phyloP scores from a whole-genome alignment of 2,888 invertebrate species.

The Papilio gigon region DNA sequence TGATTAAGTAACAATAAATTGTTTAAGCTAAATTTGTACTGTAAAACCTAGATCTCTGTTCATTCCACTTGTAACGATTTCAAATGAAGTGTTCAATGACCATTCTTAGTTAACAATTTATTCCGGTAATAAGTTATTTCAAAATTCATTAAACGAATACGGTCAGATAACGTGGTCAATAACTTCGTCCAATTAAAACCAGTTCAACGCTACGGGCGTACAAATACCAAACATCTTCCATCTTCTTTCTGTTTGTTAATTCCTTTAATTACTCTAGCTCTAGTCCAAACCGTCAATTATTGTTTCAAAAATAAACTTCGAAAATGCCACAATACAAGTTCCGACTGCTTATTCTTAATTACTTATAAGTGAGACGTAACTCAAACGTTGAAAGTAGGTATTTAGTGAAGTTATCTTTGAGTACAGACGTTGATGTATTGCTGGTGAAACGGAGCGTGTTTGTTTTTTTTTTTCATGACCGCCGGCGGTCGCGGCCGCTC shows the following conservation, averaged over 20 bases:
- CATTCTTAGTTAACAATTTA: too few species aligned
- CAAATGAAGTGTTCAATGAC: too few species aligned
- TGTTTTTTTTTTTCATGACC: conserved; percentile 59
- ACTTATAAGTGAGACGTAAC: conserved; percentile 79
- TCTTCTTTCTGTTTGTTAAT: conserved; percentile 70
- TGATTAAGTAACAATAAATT: too few species aligned
- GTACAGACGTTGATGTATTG: conserved; percentile 74
- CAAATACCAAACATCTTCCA: conserved; percentile 62
- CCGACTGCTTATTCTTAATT: conserved; percentile 78
- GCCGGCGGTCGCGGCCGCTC: conserved; percentile 49
- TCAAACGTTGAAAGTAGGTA: conserved; percentile 73
- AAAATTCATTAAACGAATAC: conserved; percentile 6
- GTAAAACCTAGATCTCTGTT: too few species aligned
- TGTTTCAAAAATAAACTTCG: conserved; percentile 63
- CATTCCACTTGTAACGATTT: too few species aligned
- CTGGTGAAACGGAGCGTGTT: conserved; percentile 62
- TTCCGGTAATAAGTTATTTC: too few species aligned
- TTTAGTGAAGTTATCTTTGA: conserved; percentile 71
- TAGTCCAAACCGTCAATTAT: conserved; percentile 73
- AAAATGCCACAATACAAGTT: conserved; percentile 63
- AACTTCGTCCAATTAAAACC: conserved; percentile 30
- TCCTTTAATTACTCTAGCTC: conserved; percentile 68
- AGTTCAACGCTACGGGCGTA: conserved; percentile 53
- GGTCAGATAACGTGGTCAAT: conserved; percentile 28
- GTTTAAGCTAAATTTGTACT: too few species aligned